phyloP scores from a whole-genome alignment of 2,888 invertebrate genomes.

The Caenorhabditis becei region DNA sequence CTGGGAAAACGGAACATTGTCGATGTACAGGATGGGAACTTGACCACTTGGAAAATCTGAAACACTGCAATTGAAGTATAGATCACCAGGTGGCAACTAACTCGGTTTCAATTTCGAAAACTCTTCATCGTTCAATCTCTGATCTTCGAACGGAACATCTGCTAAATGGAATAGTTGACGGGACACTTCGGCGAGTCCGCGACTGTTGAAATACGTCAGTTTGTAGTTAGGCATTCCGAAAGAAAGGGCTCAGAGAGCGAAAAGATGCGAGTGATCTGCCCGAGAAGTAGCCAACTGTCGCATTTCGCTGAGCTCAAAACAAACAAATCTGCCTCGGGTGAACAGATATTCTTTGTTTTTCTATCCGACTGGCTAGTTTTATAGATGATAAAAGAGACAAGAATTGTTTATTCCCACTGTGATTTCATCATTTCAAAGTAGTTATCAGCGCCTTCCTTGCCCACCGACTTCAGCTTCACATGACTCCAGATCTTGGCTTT shows the following conservation, averaged over 20 bases:
- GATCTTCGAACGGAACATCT: slow-evolving; percentile 35
- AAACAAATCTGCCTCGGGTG: neutral
- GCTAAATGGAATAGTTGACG: slow-evolving; percentile 34
- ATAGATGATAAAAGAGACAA: too few relatives aligned
- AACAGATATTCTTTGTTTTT: neutral
- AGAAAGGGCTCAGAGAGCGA: too few relatives aligned
- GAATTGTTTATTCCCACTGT: slow-evolving; percentile 37
- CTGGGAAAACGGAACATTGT: slow-evolving; percentile 3
- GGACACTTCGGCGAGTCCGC: slow-evolving; percentile 28
- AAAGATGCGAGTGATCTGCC: neutral
- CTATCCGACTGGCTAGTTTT: neutral
- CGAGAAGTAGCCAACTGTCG: neutral
- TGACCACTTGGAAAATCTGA: slow-evolving; percentile 29
- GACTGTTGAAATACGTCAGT: slow-evolving; percentile 28
- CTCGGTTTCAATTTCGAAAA: slow-evolving; percentile 21
- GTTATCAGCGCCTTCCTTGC: slow-evolving; percentile 45
- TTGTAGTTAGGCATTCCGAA: slow-evolving; percentile 21
- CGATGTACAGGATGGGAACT: slow-evolving; percentile 20
- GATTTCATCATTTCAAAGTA: slow-evolving; percentile 48
- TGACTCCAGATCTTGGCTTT: slow-evolving; percentile 36
- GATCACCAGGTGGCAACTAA: slow-evolving; percentile 1
- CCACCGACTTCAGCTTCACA: slow-evolving; percentile 47
- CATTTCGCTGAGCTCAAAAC: neutral
- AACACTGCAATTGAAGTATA: neutral
- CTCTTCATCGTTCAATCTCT: slow-evolving; percentile 19